phyloP scores from a whole-genome alignment of 2,888 invertebrate species.

The Taenaris catops region DNA sequence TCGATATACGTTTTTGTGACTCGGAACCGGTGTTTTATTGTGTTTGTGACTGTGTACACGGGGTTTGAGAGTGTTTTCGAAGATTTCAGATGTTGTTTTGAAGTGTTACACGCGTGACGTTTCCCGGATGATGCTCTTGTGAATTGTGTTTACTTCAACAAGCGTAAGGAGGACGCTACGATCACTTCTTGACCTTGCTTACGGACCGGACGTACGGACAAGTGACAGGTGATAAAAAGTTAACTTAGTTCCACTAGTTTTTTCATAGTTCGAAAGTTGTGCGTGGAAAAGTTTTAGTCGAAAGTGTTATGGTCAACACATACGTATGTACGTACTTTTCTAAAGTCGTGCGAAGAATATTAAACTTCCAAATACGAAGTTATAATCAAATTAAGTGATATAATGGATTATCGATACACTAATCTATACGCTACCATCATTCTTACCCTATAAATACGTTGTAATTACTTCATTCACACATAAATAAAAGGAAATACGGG shows the following conservation, averaged over 20 bases:
- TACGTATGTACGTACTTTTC: no score
- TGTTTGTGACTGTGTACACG: constrained; percentile 40
- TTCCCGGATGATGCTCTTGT: constrained; percentile 61
- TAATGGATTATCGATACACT: no score
- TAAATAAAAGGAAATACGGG: no score
- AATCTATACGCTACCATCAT: no score
- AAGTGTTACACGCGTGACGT: constrained; percentile 66
- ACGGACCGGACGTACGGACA: constrained; percentile 40
- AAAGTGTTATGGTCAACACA: no score
- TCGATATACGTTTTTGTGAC: constrained; percentile 62
- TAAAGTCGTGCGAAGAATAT: no score
- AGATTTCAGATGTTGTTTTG: constrained; percentile 68
- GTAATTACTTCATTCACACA: no score
- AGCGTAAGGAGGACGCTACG: constrained; percentile 51
- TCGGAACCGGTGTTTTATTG: constrained; percentile 44
- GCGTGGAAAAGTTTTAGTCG: constrained; percentile 67
- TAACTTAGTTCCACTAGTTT: constrained; percentile 60
- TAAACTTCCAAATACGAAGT: no score
- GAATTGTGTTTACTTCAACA: constrained; percentile 74
- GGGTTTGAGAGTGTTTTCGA: constrained; percentile 52
- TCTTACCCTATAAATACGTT: no score
- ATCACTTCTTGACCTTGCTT: constrained; percentile 51
- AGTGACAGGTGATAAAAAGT: constrained; percentile 51
- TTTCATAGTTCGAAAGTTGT: constrained; percentile 55
- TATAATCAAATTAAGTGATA: no score